Evolutionary conservation across 2,888 invertebrate genomes (phyloP).

Genomic region (Ennomos erosarius): DNA sequence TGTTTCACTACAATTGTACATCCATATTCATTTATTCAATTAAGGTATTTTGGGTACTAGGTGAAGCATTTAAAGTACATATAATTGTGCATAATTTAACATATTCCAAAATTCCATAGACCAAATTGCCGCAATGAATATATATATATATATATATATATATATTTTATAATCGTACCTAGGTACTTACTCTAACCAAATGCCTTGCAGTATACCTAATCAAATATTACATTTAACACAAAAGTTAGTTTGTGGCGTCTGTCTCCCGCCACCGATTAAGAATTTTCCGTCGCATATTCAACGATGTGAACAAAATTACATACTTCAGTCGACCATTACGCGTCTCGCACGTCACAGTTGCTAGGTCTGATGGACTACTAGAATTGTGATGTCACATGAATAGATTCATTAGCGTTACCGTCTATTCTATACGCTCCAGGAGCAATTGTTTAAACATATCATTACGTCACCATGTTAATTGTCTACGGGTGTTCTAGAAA

Average conservation of each 20-base stretch:
- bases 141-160: no score
- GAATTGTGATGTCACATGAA: conserved; percentile 9
- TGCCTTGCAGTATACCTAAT: no score
- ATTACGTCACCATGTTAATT: conserved; percentile 4
- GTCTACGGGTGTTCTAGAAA: conserved; percentile 14
- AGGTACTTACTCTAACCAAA: no score
- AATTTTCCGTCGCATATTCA: conserved; percentile 38
- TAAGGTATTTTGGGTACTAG: no score
- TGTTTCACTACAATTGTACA: no score
- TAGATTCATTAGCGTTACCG: conserved; percentile 20
- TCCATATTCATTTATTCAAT: no score
- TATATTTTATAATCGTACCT: no score
- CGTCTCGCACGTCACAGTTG: conserved; percentile 39
- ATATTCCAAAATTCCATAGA: no score
- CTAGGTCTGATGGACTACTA: conserved; percentile 26
- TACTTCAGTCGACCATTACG: conserved; percentile 29
- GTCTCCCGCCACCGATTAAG: conserved; percentile 35
- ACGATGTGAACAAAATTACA: conserved; percentile 38
- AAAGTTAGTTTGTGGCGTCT: neutral
- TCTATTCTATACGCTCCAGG: conserved; percentile 9
- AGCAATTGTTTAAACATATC: conserved; percentile 26
- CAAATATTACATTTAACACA: no score
- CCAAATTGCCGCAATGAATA: no score
- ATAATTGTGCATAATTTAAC: no score
- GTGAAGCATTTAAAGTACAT: no score